A percentile compares a stretch with the other conserved stretches of the same genome.
phyloP scores from a whole-genome alignment of 2,113 vertebrate genomes.

The Scomber scombrus region DNA sequence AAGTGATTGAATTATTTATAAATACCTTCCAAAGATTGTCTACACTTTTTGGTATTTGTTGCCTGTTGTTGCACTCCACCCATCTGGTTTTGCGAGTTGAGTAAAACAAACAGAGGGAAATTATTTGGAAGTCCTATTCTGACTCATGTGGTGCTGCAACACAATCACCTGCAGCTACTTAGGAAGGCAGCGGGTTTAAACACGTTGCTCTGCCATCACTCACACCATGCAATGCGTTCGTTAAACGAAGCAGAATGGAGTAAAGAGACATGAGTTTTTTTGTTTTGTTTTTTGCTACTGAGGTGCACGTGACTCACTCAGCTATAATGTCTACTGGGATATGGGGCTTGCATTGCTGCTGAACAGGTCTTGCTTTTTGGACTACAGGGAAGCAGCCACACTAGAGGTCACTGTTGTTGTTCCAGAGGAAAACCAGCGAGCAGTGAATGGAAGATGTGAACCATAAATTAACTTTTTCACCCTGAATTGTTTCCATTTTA shows the following conservation, averaged over 20 bases:
- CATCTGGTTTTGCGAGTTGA: conserved; percentile 43
- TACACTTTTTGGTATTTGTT: conserved; percentile 1
- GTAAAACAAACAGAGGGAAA: conserved; percentile 38
- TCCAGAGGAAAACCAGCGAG: conserved; percentile 45
- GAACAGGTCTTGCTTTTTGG: not conserved
- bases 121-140: conserved; percentile 23
- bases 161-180: conserved; percentile 32
- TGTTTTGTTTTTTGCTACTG: not conserved
- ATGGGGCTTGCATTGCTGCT: not conserved
- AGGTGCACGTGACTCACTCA: not conserved
- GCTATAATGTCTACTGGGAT: not conserved
- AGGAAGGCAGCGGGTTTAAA: conserved; percentile 10
- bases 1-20: not conserved
- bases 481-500: not conserved
- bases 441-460: conserved; percentile 4
- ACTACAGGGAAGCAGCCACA: conserved; percentile 68
- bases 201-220: not conserved
- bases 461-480: conserved; percentile 8
- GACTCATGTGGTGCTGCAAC: conserved; percentile 9
- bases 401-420: conserved; percentile 88
- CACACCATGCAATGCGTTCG: not conserved
- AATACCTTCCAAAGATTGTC: conserved; percentile 21
- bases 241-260: not conserved
- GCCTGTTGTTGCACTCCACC: conserved; percentile 22
- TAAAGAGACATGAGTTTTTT: not conserved